These are phyloP conservation scores for Lineus longissimus DNA, from an alignment of 1,140 invertebrate genomes.

Conservation along the genomic window DNA sequence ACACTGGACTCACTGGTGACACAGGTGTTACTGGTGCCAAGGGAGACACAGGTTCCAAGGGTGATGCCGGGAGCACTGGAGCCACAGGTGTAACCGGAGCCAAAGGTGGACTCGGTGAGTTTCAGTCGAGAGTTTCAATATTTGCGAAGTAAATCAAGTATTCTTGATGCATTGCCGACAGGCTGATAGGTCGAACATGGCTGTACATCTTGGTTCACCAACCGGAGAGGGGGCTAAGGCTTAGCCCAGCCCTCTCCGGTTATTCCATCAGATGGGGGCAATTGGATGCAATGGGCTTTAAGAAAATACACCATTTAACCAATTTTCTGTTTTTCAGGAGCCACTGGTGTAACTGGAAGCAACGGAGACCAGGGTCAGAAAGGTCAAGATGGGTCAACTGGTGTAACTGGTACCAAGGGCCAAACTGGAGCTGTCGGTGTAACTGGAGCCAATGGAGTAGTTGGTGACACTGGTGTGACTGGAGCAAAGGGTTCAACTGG, in stretches of 20 bases:
- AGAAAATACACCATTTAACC: slow-evolving; percentile 2
- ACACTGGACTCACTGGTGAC: neutral
- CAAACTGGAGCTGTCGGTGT: neutral
- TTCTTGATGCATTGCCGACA: neutral
- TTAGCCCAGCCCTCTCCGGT: neutral
- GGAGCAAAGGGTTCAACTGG: too few species aligned
- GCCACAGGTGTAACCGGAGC: neutral
- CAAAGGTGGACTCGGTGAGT: neutral
- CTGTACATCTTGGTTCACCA: neutral
- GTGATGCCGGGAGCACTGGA: neutral
- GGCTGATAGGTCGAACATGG: neutral
- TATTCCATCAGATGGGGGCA: neutral
- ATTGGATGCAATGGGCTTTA: neutral
- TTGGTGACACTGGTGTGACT: too few species aligned
- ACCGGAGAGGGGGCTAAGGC: neutral
- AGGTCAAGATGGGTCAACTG: neutral
- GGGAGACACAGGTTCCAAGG: neutral
- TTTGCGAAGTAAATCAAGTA: neutral
- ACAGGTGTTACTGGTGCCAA: neutral
- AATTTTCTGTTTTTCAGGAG: neutral
- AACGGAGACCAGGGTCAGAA: neutral
- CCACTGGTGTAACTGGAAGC: neutral
- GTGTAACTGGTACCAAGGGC: neutral
- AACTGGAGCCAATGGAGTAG: too few species aligned
- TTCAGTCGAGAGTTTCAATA: neutral